Conservation (phyloP, 2,888 invertebrate species). For the Machimus rusticus region DNA sequence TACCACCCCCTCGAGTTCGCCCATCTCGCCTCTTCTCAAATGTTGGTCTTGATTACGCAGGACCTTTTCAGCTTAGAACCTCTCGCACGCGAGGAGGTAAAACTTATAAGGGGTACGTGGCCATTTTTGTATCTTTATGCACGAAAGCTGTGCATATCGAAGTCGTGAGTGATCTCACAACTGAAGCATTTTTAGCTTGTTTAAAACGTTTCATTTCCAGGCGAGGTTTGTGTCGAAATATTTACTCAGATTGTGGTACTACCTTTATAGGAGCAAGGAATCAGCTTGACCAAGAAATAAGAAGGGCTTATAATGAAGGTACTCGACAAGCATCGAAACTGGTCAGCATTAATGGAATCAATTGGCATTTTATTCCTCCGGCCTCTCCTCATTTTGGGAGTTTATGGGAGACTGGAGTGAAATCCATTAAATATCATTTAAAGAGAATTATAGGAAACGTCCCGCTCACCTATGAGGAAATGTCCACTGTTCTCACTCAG, state of each 20-base stretch:
- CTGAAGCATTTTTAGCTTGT: not conserved
- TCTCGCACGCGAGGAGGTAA: too few relatives aligned
- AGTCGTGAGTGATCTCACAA: not conserved
- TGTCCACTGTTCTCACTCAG: conserved; percentile 1
- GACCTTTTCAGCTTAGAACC: too few relatives aligned
- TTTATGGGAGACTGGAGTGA: too few relatives aligned
- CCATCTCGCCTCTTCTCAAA: too few relatives aligned
- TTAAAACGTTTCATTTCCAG: too few relatives aligned
- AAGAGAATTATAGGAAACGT: not conserved
- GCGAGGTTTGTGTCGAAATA: not conserved
- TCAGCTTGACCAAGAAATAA: not conserved
- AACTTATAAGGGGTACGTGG: too few relatives aligned
- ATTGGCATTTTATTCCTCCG: conserved; percentile 52
- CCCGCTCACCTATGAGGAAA: conserved; percentile 26
- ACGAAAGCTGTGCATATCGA: not conserved
- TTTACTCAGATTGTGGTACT: not conserved
- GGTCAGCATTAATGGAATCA: not conserved
- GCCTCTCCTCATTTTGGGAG: not conserved
- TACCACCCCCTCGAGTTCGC: too few relatives aligned
- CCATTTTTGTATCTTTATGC: too few relatives aligned
- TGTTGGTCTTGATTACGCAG: too few relatives aligned
- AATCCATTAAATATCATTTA: not conserved
- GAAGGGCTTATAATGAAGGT: not conserved
- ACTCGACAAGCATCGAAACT: not conserved
- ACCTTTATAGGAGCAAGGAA: not conserved